These are phyloP conservation scores for Saguinus midas DNA, from an alignment of 2,113 vertebrate species.

Conservation along the genomic window DNA sequence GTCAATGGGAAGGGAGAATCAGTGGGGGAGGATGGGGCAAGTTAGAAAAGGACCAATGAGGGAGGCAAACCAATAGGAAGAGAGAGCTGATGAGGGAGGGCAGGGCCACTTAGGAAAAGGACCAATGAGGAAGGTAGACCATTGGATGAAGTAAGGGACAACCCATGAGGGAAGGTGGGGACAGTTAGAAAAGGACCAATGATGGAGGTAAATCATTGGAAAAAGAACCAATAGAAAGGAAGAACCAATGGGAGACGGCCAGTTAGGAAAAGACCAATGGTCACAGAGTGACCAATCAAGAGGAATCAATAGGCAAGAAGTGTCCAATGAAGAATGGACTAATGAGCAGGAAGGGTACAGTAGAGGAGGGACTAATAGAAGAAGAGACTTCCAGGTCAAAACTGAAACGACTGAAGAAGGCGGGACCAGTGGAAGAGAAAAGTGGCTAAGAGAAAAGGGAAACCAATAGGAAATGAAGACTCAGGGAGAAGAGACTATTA, in stretches of 20 bases:
- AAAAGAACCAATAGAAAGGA: neutral
- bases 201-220: neutral
- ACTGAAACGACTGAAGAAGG: neutral
- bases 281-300: neutral
- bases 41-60: neutral
- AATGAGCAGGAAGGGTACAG: neutral
- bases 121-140: neutral
- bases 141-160: neutral
- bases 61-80: neutral
- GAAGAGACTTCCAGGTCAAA: neutral
- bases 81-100: neutral
- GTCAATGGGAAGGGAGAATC: neutral
- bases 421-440: neutral
- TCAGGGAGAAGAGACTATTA: neutral
- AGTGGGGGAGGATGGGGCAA: neutral
- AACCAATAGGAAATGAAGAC: neutral
- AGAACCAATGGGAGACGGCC: neutral
- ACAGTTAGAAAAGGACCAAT: neutral
- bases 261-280: neutral
- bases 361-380: neutral
- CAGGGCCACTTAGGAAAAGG: neutral
- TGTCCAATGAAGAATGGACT: neutral
- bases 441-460: neutral
- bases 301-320: neutral
- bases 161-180: too few species aligned